phyloP scores from a whole-genome alignment of 2,888 invertebrate species.

The Thereva unica region DNA sequence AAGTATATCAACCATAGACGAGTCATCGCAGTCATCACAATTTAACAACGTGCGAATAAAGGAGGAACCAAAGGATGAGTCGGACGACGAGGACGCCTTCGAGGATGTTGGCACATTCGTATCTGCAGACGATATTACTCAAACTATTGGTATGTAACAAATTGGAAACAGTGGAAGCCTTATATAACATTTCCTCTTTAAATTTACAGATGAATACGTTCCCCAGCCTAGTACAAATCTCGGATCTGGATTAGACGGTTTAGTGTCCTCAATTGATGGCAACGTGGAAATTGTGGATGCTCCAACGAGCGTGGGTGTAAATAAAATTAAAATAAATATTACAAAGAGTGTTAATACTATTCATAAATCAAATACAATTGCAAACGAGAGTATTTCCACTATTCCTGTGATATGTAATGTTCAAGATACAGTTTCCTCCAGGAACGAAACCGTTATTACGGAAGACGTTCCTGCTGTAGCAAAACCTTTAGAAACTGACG shows the following conservation, averaged over 20 bases:
- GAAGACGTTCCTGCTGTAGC: constrained; percentile 19
- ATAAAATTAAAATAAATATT: constrained; percentile 81
- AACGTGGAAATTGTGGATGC: constrained; percentile 71
- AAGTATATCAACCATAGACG: constrained; percentile 42
- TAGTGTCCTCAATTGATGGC: constrained; percentile 69
- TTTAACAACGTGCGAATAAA: constrained; percentile 66
- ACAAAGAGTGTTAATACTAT: constrained; percentile 67
- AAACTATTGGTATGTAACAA: constrained; percentile 52
- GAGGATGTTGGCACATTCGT: constrained; percentile 58
- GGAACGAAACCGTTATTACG: constrained; percentile 16
- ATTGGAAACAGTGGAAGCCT: background rate
- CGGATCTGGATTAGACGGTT: constrained; percentile 59
- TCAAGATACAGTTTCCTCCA: constrained; percentile 20
- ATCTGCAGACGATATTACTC: constrained; percentile 48
- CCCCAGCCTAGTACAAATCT: constrained; percentile 51
- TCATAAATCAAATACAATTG: constrained; percentile 46
- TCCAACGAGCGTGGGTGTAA: constrained; percentile 55
- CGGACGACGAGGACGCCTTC: constrained; percentile 59
- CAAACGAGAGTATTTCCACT: constrained; percentile 22
- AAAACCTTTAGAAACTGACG: constrained; percentile 46
- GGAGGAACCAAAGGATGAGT: constrained; percentile 71
- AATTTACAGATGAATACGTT: constrained; percentile 49
- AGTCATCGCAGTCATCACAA: constrained; percentile 46
- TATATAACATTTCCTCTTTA: background rate
- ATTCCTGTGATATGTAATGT: constrained; percentile 34